phyloP scores from a whole-genome alignment of 2,797 vertebrate species.

The Eurystomus glaucurus region DNA sequence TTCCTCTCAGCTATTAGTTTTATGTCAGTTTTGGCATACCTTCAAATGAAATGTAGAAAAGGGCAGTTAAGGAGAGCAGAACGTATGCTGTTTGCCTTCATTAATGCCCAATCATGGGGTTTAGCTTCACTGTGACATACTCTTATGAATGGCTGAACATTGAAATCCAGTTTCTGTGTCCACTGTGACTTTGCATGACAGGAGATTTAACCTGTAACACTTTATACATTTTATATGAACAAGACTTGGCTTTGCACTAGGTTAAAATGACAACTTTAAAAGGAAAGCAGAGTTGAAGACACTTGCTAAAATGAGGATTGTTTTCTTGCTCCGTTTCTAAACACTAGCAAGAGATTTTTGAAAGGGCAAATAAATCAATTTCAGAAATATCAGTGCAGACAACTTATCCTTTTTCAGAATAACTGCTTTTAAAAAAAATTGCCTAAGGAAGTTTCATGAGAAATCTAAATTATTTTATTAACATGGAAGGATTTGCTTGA shows the following conservation, averaged over 20 bases:
- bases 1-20: not conserved
- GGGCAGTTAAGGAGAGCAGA: not conserved
- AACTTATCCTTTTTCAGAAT: not conserved
- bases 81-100: not conserved
- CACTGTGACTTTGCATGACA: not conserved
- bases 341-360: not conserved
- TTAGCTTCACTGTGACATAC: not conserved
- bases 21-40: not conserved
- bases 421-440: not conserved
- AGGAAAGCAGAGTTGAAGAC: not conserved
- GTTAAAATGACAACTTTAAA: not conserved
- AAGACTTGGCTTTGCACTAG: not conserved
- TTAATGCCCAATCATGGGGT: not conserved
- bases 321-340: not conserved
- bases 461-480: conserved; percentile 14
- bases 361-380: not conserved
- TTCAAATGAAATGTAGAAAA: not conserved
- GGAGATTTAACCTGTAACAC: not conserved
- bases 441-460: not conserved
- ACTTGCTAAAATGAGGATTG: not conserved
- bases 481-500: not conserved
- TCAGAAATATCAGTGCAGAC: not conserved
- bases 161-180: not conserved
- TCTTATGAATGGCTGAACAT: not conserved
- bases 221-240: not conserved